phyloP scores from a whole-genome alignment of 2,797 vertebrate genomes.

The Spheniscus humboldti region DNA sequence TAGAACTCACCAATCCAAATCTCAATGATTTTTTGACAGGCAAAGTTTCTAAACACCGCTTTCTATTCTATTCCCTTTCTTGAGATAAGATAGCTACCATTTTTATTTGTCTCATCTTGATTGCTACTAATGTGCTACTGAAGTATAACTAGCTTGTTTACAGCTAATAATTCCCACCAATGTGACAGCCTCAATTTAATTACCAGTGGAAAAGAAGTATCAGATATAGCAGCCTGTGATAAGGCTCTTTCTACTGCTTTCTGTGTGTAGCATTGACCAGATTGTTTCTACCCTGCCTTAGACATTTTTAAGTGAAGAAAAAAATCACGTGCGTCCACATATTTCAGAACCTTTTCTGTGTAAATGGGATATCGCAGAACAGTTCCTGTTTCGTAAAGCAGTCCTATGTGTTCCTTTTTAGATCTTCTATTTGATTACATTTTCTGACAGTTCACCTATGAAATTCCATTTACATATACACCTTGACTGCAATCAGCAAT shows the following conservation, averaged over 20 bases:
- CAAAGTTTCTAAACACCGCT: background rate
- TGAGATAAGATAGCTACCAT: constrained; percentile 6
- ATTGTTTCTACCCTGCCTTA: background rate
- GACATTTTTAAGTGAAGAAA: background rate
- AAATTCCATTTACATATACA: background rate
- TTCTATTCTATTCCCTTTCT: constrained; percentile 39
- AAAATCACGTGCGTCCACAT: background rate
- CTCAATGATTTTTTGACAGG: background rate
- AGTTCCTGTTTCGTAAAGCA: background rate
- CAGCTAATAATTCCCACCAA: background rate
- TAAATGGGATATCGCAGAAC: background rate
- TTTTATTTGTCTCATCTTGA: constrained; percentile 21
- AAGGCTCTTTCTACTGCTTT: background rate
- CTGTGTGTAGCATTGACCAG: background rate
- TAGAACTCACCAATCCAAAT: background rate
- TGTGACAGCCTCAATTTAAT: constrained; percentile 19
- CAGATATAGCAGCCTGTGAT: background rate
- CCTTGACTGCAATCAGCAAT: background rate
- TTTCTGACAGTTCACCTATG: background rate
- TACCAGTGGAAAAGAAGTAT: background rate
- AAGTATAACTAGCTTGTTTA: background rate
- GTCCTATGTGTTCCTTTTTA: background rate
- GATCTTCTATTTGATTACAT: background rate
- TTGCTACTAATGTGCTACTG: background rate
- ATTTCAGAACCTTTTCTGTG: background rate